phyloP scores from a whole-genome alignment of 2,888 invertebrate species.

The Dendrolimus pini region DNA sequence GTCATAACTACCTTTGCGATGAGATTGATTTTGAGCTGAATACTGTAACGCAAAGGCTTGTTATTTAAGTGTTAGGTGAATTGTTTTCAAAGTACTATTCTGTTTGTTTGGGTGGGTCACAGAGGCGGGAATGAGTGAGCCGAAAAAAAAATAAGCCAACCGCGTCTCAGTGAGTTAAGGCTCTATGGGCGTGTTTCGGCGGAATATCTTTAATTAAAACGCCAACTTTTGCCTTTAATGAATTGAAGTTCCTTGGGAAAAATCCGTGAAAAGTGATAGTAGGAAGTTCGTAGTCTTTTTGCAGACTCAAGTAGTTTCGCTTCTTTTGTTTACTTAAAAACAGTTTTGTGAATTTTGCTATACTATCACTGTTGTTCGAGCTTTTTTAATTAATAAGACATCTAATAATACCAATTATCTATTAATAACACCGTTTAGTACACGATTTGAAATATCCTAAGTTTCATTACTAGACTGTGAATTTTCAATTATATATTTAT shows the following conservation, averaged over 20 bases:
- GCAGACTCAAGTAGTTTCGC: not conserved
- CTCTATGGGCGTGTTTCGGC: constrained; percentile 67
- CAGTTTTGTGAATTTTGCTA: too few species aligned
- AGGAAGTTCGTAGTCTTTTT: constrained; percentile 3
- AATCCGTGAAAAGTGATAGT: constrained; percentile 27
- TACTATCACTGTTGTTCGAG: too few species aligned
- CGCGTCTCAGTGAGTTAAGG: constrained; percentile 73
- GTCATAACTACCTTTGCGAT: constrained; percentile 23
- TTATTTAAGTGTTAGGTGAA: constrained; percentile 19
- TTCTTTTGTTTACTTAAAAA: not conserved
- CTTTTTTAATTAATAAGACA: too few species aligned
- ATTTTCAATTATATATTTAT: too few species aligned
- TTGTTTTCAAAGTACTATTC: constrained; percentile 69
- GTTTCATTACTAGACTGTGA: too few species aligned
- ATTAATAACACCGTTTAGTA: too few species aligned
- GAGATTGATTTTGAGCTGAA: constrained; percentile 16
- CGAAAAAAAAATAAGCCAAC: constrained; percentile 76
- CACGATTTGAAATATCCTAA: too few species aligned
- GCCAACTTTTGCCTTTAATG: constrained; percentile 60
- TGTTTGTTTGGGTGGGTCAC: constrained; percentile 76
- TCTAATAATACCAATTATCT: too few species aligned
- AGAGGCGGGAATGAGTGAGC: constrained; percentile 75
- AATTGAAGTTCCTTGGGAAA: constrained; percentile 51
- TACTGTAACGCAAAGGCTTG: not conserved
- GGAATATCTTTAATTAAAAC: constrained; percentile 74